Evolutionary conservation across 2,113 vertebrate genomes (phyloP).

Genomic region (Myrmecophaga tridactyla): DNA sequence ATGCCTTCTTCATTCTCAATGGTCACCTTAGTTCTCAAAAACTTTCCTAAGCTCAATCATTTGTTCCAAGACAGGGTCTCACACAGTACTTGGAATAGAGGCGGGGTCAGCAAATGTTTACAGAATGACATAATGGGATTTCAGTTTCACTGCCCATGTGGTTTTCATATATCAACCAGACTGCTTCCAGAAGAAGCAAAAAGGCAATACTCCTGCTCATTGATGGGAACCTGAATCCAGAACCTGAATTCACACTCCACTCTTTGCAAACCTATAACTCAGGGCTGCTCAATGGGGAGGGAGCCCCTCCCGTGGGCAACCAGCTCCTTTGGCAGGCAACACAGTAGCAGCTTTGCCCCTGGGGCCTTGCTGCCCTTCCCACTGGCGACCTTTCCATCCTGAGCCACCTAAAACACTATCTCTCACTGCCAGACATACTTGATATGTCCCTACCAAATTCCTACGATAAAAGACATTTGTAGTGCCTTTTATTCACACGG

Average conservation of each 20-base stretch:
- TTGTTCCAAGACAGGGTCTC: not conserved
- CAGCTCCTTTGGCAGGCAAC: not conserved
- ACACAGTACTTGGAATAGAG: not conserved
- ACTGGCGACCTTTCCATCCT: not conserved
- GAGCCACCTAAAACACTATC: not conserved
- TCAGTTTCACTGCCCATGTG: not conserved
- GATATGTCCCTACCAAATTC: not conserved
- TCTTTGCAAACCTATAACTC: not conserved
- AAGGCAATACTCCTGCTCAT: not conserved
- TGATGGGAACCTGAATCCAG: not conserved
- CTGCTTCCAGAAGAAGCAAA: not conserved
- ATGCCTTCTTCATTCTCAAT: not conserved
- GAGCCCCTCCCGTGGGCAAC: not conserved
- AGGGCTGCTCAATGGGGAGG: not conserved
- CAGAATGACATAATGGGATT: not conserved
- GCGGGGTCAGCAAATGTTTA: not conserved
- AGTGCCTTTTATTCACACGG: not conserved
- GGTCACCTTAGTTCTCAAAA: not conserved
- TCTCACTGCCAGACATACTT: not conserved
- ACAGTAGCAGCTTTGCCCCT: not conserved
- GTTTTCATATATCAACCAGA: not conserved
- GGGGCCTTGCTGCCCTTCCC: not conserved
- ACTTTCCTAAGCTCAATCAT: not conserved
- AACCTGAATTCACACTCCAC: not conserved
- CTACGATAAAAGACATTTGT: not conserved